Conservation (phyloP, 2,797 vertebrate genomes). For the Gila robusta region DNA sequence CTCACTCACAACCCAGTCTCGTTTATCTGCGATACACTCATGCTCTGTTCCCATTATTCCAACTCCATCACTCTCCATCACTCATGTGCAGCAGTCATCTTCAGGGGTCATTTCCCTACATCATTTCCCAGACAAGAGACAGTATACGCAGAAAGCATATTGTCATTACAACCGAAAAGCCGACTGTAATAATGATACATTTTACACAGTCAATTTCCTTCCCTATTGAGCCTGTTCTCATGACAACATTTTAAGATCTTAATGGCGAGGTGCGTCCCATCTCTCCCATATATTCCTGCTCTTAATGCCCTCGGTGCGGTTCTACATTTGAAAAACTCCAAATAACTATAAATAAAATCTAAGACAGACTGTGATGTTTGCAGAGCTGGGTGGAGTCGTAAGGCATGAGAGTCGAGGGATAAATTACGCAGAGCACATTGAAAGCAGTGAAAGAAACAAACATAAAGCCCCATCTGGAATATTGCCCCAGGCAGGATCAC, state of each 20-base stretch:
- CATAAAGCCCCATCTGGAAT: constrained; percentile 70
- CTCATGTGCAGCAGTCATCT: constrained; percentile 73
- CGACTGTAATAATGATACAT: constrained; percentile 77
- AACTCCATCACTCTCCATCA: constrained; percentile 67
- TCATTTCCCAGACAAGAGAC: constrained; percentile 75
- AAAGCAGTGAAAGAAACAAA: constrained; percentile 59
- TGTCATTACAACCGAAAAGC: constrained; percentile 79
- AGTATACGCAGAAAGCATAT: constrained; percentile 75
- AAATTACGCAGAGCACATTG: constrained; percentile 67
- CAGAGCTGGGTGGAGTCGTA: constrained; percentile 56
- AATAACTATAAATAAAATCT: constrained; percentile 58
- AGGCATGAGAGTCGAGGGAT: constrained; percentile 64
- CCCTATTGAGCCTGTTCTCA: constrained; percentile 74
- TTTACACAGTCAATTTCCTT: constrained; percentile 83
- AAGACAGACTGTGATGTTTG: constrained; percentile 51
- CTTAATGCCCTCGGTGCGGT: constrained; percentile 48
- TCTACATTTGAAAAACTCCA: constrained; percentile 40
- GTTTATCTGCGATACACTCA: constrained; percentile 53
- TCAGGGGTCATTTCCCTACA: constrained; percentile 78
- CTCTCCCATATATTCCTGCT: constrained; percentile 42
- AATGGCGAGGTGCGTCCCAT: constrained; percentile 65
- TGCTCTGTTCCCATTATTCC: constrained; percentile 57
- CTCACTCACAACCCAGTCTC: constrained; percentile 20
- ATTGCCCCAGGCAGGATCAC: constrained; percentile 69
- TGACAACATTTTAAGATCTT: constrained; percentile 68